Evolutionary conservation across 2,113 vertebrate species (phyloP).

Genomic region (Paraplagusia blochii): DNA sequence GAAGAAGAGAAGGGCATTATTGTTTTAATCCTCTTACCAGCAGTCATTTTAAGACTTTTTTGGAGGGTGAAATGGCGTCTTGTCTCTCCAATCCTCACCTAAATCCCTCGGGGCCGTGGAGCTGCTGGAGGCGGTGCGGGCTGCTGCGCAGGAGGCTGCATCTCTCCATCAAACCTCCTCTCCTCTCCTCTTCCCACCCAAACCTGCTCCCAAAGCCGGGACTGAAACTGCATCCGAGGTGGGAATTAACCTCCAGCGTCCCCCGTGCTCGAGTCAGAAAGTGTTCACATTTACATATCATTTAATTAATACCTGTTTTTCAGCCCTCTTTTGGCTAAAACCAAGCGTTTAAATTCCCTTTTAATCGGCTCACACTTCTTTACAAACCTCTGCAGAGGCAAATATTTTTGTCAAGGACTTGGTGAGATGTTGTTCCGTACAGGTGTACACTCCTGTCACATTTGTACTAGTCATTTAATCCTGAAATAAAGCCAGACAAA

Average conservation of each 20-base stretch:
- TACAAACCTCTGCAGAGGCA: too few relatives aligned
- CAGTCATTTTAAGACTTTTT: constrained; percentile 91
- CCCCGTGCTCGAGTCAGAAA: background rate
- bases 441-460: too few relatives aligned
- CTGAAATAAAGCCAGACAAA: too few relatives aligned
- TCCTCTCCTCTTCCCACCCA: constrained; percentile 74
- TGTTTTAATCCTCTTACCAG: constrained; percentile 99
- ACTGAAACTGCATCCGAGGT: constrained; percentile 77
- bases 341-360: background rate
- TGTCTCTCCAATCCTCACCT: constrained; percentile 82
- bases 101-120: constrained; percentile 84
- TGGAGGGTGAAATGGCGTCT: constrained; percentile 92
- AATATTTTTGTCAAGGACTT: too few relatives aligned
- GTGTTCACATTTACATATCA: constrained; percentile 37
- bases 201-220: constrained; percentile 50
- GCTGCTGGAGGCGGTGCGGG: constrained; percentile 77
- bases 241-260: constrained; percentile 59
- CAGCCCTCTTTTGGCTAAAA: background rate
- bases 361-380: too few relatives aligned
- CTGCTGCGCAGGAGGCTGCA: constrained; percentile 70
- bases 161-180: constrained; percentile 56
- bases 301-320: constrained; percentile 40
- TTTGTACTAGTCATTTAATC: too few relatives aligned
- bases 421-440: too few relatives aligned
- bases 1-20: constrained; percentile 96